These are phyloP conservation scores for Acanthacorydalis orientalis DNA, from an alignment of 2,888 invertebrate species.

Conservation along the genomic window DNA sequence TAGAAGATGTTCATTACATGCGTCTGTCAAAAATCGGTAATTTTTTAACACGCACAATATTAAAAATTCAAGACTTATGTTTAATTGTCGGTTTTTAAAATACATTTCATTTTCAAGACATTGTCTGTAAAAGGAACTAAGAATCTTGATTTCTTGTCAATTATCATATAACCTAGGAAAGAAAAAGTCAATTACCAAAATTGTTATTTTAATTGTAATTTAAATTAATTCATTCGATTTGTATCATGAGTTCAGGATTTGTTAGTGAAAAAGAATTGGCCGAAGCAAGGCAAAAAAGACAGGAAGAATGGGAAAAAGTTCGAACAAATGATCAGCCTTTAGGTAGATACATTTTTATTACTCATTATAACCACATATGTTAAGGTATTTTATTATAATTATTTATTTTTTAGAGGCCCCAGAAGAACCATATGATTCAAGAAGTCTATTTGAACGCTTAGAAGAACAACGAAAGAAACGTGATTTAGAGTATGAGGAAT, in stretches of 20 bases:
- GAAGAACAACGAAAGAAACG: constrained; percentile 85
- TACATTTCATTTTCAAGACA: too few relatives aligned
- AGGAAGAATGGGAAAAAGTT: constrained; percentile 95
- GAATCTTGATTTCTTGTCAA: background rate
- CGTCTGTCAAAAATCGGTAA: too few relatives aligned
- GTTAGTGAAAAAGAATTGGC: constrained; percentile 74
- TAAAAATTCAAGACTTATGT: too few relatives aligned
- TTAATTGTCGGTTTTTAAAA: too few relatives aligned
- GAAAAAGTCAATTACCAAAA: too few relatives aligned
- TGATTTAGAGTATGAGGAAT: constrained; percentile 88
- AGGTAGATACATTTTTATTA: constrained; percentile 35
- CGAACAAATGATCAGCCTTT: constrained; percentile 77
- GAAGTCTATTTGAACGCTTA: constrained; percentile 81
- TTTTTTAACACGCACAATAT: too few relatives aligned
- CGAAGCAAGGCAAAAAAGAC: constrained; percentile 62
- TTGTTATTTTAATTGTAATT: too few relatives aligned
- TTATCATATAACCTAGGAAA: background rate
- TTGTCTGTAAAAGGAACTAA: too few relatives aligned
- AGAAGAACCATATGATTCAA: constrained; percentile 63
- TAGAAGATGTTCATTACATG: too few relatives aligned
- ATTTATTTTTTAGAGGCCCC: constrained; percentile 54
- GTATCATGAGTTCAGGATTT: constrained; percentile 77
- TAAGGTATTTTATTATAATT: constrained; percentile 7
- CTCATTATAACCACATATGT: background rate
- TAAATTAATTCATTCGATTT: background rate